Evolutionary conservation across 2,888 invertebrate species (phyloP).

Genomic region (Saturnia japonica): DNA sequence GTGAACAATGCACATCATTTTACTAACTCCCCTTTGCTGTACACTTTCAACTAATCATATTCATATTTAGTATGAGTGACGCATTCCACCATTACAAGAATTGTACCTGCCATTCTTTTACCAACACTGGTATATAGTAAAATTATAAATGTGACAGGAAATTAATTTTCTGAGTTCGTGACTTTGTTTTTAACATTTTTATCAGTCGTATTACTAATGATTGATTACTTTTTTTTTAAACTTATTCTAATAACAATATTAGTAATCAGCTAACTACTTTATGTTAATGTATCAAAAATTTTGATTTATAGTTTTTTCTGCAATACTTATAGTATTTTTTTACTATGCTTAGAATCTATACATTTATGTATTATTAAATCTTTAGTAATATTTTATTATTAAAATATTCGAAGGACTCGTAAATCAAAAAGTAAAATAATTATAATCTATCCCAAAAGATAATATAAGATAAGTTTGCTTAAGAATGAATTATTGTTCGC

Average conservation of each 20-base stretch:
- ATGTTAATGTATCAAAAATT: no score
- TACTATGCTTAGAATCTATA: not conserved
- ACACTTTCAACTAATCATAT: slow-evolving; percentile 83
- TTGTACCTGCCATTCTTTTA: no score
- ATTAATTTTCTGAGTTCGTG: no score
- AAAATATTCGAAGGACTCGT: not conserved
- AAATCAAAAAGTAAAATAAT: not conserved
- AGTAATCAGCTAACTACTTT: no score
- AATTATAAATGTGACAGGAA: no score
- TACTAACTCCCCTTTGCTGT: slow-evolving; percentile 90
- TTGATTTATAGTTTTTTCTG: not conserved
- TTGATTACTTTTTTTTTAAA: no score
- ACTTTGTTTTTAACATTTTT: no score
- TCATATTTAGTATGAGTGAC: not conserved
- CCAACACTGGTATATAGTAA: no score
- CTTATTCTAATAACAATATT: no score
- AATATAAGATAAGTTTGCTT: not conserved
- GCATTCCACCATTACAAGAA: not conserved
- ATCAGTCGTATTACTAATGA: no score
- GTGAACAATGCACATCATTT: slow-evolving; percentile 93
- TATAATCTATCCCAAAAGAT: not conserved
- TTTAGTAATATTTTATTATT: not conserved
- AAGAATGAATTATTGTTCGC: not conserved
- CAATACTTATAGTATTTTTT: not conserved
- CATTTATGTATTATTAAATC: no score